These are phyloP conservation scores for Antheraea pernyi DNA, from an alignment of 1,140 invertebrate genomes.

Conservation along the genomic window DNA sequence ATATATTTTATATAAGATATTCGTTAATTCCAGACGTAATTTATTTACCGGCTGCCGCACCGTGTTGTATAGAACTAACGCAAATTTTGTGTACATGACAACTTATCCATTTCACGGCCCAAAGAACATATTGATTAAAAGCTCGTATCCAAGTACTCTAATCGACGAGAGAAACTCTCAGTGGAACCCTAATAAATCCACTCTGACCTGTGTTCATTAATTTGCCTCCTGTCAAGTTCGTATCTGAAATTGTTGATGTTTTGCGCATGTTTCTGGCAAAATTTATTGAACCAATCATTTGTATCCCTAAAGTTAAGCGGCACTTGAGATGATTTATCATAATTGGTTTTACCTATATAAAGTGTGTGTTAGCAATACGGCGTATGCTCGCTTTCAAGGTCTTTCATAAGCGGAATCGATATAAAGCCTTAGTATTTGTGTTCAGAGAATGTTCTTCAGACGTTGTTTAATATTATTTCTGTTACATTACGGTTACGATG, in stretches of 20 bases:
- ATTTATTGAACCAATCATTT: constrained; percentile 57
- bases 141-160: constrained; percentile 27
- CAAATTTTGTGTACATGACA: constrained; percentile 10
- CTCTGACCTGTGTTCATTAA: constrained; percentile 59
- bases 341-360: constrained; percentile 21
- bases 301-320: constrained; percentile 37
- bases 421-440: background rate
- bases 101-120: background rate
- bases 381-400: constrained; percentile 8
- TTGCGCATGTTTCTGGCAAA: constrained; percentile 49
- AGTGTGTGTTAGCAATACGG: background rate
- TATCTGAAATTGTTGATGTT: constrained; percentile 68
- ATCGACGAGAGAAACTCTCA: constrained; percentile 37
- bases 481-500: background rate
- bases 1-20: background rate
- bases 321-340: constrained; percentile 37
- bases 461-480: background rate
- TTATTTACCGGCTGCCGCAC: background rate
- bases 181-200: constrained; percentile 56
- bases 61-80: background rate
- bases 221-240: constrained; percentile 49
- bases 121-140: constrained; percentile 24
- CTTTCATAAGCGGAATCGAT: background rate
- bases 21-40: background rate
- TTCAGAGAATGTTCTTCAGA: background rate